Base-by-base conservation (phyloP, 2,888 invertebrate genomes). In the Papilio demoleus region DNA sequence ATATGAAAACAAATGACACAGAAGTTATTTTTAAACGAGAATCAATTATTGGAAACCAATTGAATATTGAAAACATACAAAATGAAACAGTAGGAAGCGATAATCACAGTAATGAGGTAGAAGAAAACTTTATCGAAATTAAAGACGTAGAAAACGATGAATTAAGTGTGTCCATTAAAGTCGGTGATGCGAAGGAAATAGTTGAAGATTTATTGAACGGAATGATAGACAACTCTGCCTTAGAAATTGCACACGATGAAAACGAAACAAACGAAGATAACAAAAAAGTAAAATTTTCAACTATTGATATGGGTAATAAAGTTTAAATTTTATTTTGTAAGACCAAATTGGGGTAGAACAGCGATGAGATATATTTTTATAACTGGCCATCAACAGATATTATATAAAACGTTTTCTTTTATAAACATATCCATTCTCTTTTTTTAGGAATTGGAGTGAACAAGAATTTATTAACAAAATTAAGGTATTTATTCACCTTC, bases 211-310 rank as follows among this genome's bases (percentile, higher is more conserved):
- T 58, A 1, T 6, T 40, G n/a, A 12, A 34, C 11, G 36, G 3
- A 34, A 36, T 38, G 34, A 31, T 61, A 17, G 58, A 60, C 42
- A 53, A 58, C 6, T 75, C 75, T 38, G 73, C 73, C 73, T 75
- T 72, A 74, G 76, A 76, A 64, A 19, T 42, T 19, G 67, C 68
- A 70, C 72, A 69, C 72, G 72, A 73, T 71, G 71, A 73, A 71
- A 76, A 79, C 73, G 80, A 79, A 72, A 73, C 72, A 68, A 70
- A 70, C 63, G 82, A 83, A 70, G 85, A 81, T 70, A 79, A 78
- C 74, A 85, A 85, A 87, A 86, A 83, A 84, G 87, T 88, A 77
- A 83, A 82, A 80, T 86, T 88, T 85, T 84, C 82, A 78, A 58
- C 78, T 76, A 75, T 76, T 75, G 76, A 80, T 73, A 77, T 81